Percentiles rank a stretch among this genome's conserved stretches.
Evolutionary conservation across 2,888 invertebrate species (phyloP).

Genomic region (Parasteatoda lunata): DNA sequence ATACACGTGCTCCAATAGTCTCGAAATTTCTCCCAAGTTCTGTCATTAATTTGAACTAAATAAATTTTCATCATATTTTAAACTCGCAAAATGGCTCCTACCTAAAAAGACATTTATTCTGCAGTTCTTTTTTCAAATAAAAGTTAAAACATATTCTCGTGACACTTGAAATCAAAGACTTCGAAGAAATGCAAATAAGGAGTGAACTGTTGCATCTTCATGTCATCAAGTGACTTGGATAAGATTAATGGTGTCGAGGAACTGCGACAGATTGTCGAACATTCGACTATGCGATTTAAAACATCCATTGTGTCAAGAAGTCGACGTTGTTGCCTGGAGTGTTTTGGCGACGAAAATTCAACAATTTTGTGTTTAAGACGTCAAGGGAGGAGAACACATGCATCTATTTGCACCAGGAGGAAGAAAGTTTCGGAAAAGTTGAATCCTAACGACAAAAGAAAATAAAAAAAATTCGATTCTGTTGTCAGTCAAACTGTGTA

Average conservation of each 20-base stretch:
- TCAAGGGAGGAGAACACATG: neutral
- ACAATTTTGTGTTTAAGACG: constrained; percentile 10
- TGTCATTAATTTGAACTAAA: no score
- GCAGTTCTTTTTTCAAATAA: no score
- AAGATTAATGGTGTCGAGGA: constrained; percentile 22
- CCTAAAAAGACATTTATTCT: no score
- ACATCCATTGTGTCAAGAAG: constrained; percentile 26
- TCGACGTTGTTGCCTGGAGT: constrained; percentile 5
- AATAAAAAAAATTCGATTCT: neutral
- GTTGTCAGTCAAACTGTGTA: neutral
- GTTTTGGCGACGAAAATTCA: constrained; percentile 14
- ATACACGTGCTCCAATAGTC: no score
- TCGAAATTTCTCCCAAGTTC: no score
- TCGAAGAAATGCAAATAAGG: neutral
- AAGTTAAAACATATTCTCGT: no score
- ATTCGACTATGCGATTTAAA: neutral
- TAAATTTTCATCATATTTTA: no score
- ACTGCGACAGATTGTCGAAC: constrained; percentile 35
- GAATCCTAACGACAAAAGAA: neutral
- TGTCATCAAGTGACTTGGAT: neutral
- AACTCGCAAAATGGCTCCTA: no score
- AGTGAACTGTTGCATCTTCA: no score
- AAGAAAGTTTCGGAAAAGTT: no score
- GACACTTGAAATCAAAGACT: neutral
- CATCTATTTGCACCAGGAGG: no score